phyloP scores from a whole-genome alignment of 2,797 vertebrate genomes.

The Aldrovandia affinis region DNA sequence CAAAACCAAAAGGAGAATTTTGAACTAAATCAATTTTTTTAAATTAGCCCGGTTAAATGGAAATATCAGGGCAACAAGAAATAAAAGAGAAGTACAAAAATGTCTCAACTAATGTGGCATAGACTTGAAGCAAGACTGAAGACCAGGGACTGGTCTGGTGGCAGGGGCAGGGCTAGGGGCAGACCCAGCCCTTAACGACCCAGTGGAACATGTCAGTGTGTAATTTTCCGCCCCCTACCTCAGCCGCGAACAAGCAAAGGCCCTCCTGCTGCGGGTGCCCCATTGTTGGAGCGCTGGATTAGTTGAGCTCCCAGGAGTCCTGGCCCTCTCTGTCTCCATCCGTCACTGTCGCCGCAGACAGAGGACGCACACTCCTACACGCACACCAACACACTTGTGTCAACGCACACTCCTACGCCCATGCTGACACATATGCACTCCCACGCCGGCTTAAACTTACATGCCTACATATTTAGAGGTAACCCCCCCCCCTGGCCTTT shows the following conservation, averaged over 20 bases:
- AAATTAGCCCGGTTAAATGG: background rate
- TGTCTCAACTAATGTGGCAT: background rate
- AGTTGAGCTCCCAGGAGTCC: conserved; percentile 71
- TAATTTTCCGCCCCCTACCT: conserved; percentile 65
- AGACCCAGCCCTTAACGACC: conserved; percentile 67
- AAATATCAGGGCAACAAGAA: background rate
- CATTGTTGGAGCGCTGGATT: conserved; percentile 72
- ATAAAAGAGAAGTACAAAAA: background rate
- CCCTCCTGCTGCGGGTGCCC: conserved; percentile 65
- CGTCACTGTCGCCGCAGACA: conserved; percentile 54
- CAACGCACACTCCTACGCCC: background rate
- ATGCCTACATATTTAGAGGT: background rate
- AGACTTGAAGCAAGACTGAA: background rate
- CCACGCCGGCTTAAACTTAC: conserved; percentile 18
- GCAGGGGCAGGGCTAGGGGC: conserved; percentile 42
- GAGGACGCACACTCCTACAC: conserved; percentile 18
- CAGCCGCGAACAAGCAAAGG: conserved; percentile 63
- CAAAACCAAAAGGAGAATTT: background rate
- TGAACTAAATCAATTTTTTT: background rate
- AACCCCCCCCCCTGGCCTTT: background rate
- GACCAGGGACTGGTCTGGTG: conserved; percentile 32
- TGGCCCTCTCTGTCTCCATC: conserved; percentile 66
- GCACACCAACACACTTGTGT: conserved; percentile 27
- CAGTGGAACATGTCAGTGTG: conserved; percentile 73
- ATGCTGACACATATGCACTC: conserved; percentile 36